Conservation (phyloP, 2,113 vertebrate genomes). For the Ceyx cyanopectus region DNA sequence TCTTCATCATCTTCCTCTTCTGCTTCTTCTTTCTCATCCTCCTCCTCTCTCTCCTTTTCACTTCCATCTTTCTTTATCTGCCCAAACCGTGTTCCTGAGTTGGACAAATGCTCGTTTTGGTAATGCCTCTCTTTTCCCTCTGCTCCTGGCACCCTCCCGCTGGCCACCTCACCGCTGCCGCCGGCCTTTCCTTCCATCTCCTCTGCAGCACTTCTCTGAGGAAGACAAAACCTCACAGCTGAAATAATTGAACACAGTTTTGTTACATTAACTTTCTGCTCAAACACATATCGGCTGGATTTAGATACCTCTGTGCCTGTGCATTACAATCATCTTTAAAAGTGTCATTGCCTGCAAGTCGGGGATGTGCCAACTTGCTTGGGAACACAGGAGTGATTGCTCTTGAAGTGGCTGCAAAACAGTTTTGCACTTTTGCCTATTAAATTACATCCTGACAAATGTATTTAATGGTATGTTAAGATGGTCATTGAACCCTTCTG, state of each 20-base stretch:
- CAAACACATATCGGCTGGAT: fast-evolving
- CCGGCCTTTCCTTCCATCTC: neutral
- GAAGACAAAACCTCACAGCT: constrained; percentile 60
- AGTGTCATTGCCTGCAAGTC: neutral
- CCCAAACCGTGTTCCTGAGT: neutral
- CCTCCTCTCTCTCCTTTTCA: constrained; percentile 55
- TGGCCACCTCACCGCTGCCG: fast-evolving
- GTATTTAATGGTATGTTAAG: neutral
- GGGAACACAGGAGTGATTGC: neutral
- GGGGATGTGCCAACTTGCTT: neutral
- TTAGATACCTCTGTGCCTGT: neutral
- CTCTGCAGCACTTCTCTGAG: constrained; percentile 55
- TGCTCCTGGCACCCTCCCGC: neutral
- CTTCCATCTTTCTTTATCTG: constrained; percentile 46
- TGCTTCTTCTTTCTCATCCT: neutral
- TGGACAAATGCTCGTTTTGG: constrained; percentile 54
- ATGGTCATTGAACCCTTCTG: neutral
- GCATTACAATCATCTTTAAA: neutral
- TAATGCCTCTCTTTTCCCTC: constrained; percentile 46
- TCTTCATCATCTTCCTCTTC: neutral
- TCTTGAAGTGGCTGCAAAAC: neutral
- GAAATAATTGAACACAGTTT: neutral
- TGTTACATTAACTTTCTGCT: neutral
- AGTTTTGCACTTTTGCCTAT: neutral
- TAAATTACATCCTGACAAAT: neutral